Base-by-base conservation (phyloP, 1,140 invertebrate species). In the Bombus consobrinus region DNA sequence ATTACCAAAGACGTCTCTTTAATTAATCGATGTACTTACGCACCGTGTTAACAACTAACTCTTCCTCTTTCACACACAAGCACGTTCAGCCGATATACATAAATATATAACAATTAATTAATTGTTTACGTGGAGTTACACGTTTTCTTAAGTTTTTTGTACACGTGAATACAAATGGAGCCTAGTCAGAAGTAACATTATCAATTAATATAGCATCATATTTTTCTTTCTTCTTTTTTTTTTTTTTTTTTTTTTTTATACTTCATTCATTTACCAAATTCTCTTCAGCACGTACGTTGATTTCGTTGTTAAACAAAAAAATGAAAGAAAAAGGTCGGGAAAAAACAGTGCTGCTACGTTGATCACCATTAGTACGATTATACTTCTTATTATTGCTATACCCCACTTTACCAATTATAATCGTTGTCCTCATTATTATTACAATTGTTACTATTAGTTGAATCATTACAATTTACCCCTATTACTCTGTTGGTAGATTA, bases 1-100 rank as follows among this genome's bases (percentile, higher is more conserved):
- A 84, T 91, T 93, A 92, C 93, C 93, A 94, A 94, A 94, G 93
- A 94, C 88, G 88, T 93, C 87, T 93, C 90, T 92, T 93, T 87
- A 93, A 91, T 91, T 91, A 92, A 91, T 90, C 85, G 72, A 93
- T 93, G 93, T 93, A 93, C 93, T 93, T 93, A 93, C 77, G 59
- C 81, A 86, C 90, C 78, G 71, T 62, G 59, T 81, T 87, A 89
- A 92, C 82, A 68, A 87, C 81, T 92, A 91, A 93, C n/a, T 74
- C 72, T 82, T 80, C 66, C 41, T 80, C 68, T 90, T 72, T 72
- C 62, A 81, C 86, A 88, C n/a, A 15, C 53, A 88, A 34, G 91
- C 83, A 90, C 72, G 82, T 91, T 91, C 91, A 92, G 83, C 83
- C 80, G 88, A 89, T 89, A 79, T n/a, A 28, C 59, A 66, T 78